These are phyloP conservation scores for Halyomorpha halys DNA, from an alignment of 1,140 invertebrate genomes.

Conservation along the genomic window DNA sequence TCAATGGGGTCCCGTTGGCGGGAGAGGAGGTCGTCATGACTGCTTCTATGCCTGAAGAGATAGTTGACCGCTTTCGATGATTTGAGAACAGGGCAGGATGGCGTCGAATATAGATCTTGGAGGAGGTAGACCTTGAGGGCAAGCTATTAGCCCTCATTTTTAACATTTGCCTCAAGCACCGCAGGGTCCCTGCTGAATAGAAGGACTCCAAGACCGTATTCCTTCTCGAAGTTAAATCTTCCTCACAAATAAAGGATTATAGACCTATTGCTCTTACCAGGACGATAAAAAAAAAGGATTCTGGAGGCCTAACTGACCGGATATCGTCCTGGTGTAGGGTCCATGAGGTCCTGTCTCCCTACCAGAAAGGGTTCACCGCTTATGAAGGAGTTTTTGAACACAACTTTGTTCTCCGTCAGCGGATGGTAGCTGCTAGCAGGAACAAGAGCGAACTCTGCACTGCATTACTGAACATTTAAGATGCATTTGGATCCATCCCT, in stretches of 20 bases:
- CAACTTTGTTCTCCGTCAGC: not conserved
- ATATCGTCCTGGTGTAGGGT: not conserved
- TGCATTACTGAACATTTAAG: too few species aligned
- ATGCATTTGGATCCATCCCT: conserved; percentile 32
- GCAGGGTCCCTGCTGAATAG: conserved; percentile 26
- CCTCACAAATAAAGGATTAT: conserved; percentile 33
- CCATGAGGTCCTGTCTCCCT: not conserved
- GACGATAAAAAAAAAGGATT: too few species aligned
- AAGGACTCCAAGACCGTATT: conserved; percentile 32
- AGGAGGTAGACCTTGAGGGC: not conserved
- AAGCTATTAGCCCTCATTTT: not conserved
- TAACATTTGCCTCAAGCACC: too few species aligned
- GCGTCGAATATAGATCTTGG: too few species aligned
- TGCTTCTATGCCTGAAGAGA: too few species aligned
- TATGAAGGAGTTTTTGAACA: conserved; percentile 13
- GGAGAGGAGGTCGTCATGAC: too few species aligned
- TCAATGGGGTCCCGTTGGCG: too few species aligned
- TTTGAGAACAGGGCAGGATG: too few species aligned
- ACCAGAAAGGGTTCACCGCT: conserved; percentile 28
- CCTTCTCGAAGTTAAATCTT: conserved; percentile 33
- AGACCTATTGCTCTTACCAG: conserved; percentile 33
- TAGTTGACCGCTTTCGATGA: too few species aligned
- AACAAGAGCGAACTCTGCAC: too few species aligned
- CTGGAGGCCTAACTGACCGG: conserved; percentile 27
- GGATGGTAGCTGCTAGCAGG: not conserved